Evolutionary conservation across 2,113 vertebrate genomes (phyloP).

Genomic region (Tapirus terrestris): DNA sequence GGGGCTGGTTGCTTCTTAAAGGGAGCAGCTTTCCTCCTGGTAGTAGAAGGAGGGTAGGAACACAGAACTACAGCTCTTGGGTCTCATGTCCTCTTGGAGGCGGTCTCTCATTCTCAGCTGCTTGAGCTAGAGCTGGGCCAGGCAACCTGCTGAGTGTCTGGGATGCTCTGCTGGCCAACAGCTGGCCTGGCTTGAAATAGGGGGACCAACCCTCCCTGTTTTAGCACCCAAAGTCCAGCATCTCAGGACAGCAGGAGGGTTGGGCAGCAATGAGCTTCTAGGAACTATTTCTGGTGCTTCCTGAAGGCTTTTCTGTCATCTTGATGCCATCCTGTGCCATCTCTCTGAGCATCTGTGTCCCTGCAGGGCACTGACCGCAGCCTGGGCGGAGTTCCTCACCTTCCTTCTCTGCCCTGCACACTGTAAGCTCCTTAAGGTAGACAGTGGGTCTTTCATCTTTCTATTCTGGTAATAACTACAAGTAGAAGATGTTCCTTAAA

Average conservation of each 20-base stretch:
- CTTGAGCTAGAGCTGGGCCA: not conserved
- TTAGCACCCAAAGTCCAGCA: not conserved
- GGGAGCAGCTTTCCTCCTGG: not conserved
- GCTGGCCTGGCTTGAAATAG: not conserved
- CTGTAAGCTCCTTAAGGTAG: not conserved
- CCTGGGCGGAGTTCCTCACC: not conserved
- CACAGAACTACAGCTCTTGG: too few relatives aligned
- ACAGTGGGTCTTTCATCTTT: not conserved
- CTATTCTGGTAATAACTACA: not conserved
- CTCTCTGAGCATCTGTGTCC: not conserved
- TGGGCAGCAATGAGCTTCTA: not conserved
- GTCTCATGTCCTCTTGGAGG: not conserved
- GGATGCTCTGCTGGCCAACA: not conserved
- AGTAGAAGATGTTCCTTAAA: not conserved
- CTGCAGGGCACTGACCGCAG: not conserved
- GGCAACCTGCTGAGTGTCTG: not conserved
- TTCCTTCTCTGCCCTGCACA: accelerated
- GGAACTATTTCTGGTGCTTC: not conserved
- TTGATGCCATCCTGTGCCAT: too few relatives aligned
- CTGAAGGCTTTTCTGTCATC: not conserved
- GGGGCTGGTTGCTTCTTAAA: not conserved
- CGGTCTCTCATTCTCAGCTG: not conserved
- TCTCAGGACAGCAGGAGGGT: not conserved
- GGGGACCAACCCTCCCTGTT: too few relatives aligned
- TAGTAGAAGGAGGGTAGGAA: accelerated